phyloP scores from a whole-genome alignment of 2,888 invertebrate genomes.

The Tetrapedia diversipes region DNA sequence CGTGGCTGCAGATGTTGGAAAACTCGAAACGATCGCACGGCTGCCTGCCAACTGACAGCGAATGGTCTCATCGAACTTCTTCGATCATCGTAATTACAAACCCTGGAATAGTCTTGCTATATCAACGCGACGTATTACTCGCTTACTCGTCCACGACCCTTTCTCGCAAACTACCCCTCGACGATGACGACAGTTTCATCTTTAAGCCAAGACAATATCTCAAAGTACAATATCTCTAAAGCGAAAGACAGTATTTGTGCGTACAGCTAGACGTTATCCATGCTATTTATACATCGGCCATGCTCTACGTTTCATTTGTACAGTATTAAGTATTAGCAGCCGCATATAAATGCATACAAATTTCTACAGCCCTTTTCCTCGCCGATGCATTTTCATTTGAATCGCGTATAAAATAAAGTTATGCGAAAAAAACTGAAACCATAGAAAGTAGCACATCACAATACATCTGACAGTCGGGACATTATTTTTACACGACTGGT shows the following conservation, averaged over 20 bases:
- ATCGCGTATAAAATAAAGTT: too few relatives aligned
- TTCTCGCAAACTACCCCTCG: constrained; percentile 39
- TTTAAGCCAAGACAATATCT: too few relatives aligned
- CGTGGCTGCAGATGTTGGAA: constrained; percentile 57
- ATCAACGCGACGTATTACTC: constrained; percentile 49
- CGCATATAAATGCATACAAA: too few relatives aligned
- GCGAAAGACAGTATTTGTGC: too few relatives aligned
- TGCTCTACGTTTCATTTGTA: too few relatives aligned
- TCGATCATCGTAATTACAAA: constrained; percentile 66
- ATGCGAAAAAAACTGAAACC: too few relatives aligned
- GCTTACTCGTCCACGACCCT: constrained; percentile 30
- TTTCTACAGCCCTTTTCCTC: too few relatives aligned
- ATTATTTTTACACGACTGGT: constrained; percentile 4
- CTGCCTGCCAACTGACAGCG: constrained; percentile 45
- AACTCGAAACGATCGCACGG: constrained; percentile 61
- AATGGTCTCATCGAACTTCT: constrained; percentile 62
- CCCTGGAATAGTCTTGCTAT: constrained; percentile 33
- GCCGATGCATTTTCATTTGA: not conserved
- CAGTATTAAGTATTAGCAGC: too few relatives aligned
- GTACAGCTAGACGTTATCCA: too few relatives aligned
- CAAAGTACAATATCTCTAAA: too few relatives aligned
- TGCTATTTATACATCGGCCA: too few relatives aligned
- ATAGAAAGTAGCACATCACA: not conserved
- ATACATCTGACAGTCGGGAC: not conserved
- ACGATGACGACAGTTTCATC: constrained; percentile 28